Evolutionary conservation across 2,888 invertebrate species (phyloP).

Genomic region (Parelbella ahira): DNA sequence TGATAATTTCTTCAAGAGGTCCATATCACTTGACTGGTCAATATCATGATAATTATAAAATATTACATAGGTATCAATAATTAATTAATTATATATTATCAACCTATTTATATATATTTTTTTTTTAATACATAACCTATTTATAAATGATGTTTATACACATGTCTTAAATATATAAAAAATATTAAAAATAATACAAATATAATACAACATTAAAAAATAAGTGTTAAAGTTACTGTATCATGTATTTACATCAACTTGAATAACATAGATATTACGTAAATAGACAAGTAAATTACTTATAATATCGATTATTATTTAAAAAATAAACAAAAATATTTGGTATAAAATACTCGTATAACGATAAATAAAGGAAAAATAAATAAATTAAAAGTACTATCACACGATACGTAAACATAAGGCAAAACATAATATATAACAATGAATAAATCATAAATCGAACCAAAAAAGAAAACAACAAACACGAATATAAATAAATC

Average conservation of each 20-base stretch:
- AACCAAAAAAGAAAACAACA: slow-evolving; percentile 21
- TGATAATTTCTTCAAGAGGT: not conserved
- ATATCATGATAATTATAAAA: not conserved
- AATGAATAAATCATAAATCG: slow-evolving; percentile 7
- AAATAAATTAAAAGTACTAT: slow-evolving; percentile 4
- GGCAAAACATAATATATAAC: slow-evolving; percentile 19
- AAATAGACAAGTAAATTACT: no score
- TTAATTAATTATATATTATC: no score
- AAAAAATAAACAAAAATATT: slow-evolving; percentile 1
- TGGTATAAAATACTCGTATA: slow-evolving; percentile 8
- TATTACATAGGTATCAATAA: not conserved
- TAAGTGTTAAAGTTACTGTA: slow-evolving; percentile 25
- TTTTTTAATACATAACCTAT: no score
- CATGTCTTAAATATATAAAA: no score
- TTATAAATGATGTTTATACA: no score
- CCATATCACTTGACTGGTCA: slow-evolving; percentile 14
- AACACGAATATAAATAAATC: slow-evolving; percentile 38
- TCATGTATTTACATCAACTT: slow-evolving; percentile 25
- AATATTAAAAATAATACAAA: slow-evolving; percentile 29
- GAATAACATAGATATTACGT: no score
- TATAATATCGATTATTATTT: no score
- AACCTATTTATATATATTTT: no score
- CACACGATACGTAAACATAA: slow-evolving; percentile 24
- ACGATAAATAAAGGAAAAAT: not conserved
- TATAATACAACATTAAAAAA: slow-evolving; percentile 13